Conservation (phyloP, 2,113 vertebrate genomes). For the Pionites leucogaster region DNA sequence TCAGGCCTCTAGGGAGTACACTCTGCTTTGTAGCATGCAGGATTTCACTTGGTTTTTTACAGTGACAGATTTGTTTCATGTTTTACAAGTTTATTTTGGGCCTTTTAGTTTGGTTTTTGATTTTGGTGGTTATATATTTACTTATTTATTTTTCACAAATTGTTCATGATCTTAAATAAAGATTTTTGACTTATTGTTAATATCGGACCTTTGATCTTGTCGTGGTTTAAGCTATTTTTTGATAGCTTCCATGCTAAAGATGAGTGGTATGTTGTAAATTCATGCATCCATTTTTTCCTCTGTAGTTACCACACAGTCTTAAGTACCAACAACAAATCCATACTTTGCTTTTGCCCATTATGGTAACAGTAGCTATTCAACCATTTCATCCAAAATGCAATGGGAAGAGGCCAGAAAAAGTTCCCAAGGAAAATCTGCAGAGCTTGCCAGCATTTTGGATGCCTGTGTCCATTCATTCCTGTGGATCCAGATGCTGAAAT, state of each 20-base stretch:
- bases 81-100: not conserved
- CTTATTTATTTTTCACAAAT: not conserved
- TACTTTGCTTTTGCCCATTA: conserved; percentile 65
- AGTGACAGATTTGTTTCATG: not conserved
- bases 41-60: not conserved
- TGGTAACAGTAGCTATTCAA: conserved; percentile 80
- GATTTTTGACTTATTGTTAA: not conserved
- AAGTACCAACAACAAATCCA: conserved; percentile 69
- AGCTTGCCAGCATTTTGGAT: conserved; percentile 80
- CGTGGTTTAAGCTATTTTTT: not conserved
- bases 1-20: not conserved
- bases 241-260: not conserved
- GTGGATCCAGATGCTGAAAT: conserved; percentile 69
- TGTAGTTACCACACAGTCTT: conserved; percentile 49
- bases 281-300: not conserved
- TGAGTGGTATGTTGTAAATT: not conserved
- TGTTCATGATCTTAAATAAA: not conserved
- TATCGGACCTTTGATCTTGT: not conserved
- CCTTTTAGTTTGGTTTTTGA: rapidly evolving
- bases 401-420: conserved; percentile 87
- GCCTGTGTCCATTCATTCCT: conserved; percentile 75
- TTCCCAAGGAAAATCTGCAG: conserved; percentile 81
- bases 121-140: not conserved
- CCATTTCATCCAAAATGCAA: conserved; percentile 78
- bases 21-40: not conserved